These are phyloP conservation scores for Zelostemma sp. DNA, from an alignment of 1,140 invertebrate genomes.

Conservation along the genomic window DNA sequence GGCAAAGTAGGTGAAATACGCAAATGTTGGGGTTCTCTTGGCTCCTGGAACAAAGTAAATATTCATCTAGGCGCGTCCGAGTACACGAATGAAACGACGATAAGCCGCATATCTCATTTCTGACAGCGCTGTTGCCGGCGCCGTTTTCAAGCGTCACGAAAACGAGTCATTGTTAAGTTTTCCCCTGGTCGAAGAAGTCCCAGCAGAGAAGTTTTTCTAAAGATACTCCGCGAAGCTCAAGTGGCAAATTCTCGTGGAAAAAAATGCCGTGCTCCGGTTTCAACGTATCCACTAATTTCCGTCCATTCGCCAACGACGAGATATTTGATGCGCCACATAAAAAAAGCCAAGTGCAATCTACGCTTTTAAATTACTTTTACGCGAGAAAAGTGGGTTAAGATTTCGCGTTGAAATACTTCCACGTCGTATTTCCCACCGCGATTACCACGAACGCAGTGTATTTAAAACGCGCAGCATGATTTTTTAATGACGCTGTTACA, in stretches of 20 bases:
- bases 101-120: constrained; percentile 32
- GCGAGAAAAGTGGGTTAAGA: not conserved
- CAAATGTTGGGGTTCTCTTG: constrained; percentile 25
- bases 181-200: constrained; percentile 11
- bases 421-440: no score
- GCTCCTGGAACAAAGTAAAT: constrained; percentile 31
- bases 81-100: constrained; percentile 35
- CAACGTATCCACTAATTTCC: no score
- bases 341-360: no score
- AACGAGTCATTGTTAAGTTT: constrained; percentile 22
- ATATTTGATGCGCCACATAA: no score
- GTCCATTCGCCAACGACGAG: no score
- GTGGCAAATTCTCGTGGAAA: not conserved
- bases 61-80: constrained; percentile 27
- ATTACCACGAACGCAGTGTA: not conserved
- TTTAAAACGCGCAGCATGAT: not conserved
- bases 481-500: constrained; percentile 8
- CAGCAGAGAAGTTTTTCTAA: constrained; percentile 18
- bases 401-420: no score
- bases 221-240: no score
- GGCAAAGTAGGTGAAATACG: constrained; percentile 24
- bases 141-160: constrained; percentile 12
- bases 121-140: constrained; percentile 15
- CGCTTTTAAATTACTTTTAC: no score
- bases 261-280: not conserved